Evolutionary conservation across 2,113 vertebrate species (phyloP), one percentile per base, ranked within the genome.

Genomic region (Grammomys dolichurus): DNA sequence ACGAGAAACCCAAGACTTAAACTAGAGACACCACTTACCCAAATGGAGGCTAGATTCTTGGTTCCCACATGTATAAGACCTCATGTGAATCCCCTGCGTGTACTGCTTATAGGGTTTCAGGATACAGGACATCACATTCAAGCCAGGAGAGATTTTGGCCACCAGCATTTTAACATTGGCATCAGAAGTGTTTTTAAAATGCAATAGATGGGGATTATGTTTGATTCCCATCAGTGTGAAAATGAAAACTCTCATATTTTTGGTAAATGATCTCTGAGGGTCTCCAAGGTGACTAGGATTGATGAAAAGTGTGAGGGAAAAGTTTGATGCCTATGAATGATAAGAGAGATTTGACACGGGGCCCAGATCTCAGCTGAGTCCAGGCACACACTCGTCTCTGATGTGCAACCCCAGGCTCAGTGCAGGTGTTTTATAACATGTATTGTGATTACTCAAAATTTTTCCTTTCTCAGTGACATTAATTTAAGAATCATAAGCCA

Each of bases 221-320:
- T 69, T 95, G 87, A 91, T 95, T 97, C 92, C 95, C 90, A 73
- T 93, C 56, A 95, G 36, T 33, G 0, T 95, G 73, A 91, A 95
- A 96, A 97, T 13, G 90, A 94, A 97, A 90, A 0, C 10, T 43
- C 28, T 67, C 75, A 87, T 22, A 84, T 89, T 97, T 72, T 95
- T 91, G 89, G 82, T 84, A 96, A 82, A 43, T 63, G 90, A 96
- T 26, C 65, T 60, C 3, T 75, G n/a, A 92, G 36, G 31, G 46
- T 94, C 63, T 97, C 95, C 88, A 77, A 73, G 84, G 94, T 85
- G 92, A 94, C 4, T 26, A 69, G 69, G 19, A 94, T 94, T 97
- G 87, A 78, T 95, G 96, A 92, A 93, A 97, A 96, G 69, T 92
- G 80, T 76, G 54, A 93, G 0, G 7, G 60, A 69, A 36, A 5